Percentiles rank a stretch among this genome's conserved stretches.
Evolutionary conservation across 1,140 invertebrate species (phyloP).

Genomic region (Nasonia longicornis): DNA sequence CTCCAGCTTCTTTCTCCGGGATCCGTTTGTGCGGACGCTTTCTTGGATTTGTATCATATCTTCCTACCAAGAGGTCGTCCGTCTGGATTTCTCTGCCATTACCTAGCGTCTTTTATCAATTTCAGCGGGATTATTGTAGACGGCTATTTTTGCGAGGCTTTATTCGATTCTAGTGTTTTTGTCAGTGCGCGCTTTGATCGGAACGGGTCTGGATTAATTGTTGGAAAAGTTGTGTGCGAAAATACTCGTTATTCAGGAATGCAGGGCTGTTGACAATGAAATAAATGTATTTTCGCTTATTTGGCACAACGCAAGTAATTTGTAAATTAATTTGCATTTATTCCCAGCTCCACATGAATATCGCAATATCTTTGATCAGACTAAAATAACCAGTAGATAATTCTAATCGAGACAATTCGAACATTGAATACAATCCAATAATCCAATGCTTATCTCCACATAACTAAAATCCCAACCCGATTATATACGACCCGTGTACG

Average conservation of each 20-base stretch:
- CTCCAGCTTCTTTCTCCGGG: background rate
- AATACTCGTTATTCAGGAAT: too few species aligned
- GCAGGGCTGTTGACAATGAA: too few species aligned
- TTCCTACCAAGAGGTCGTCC: background rate
- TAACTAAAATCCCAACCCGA: background rate
- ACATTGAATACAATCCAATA: background rate
- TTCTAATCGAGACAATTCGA: too few species aligned
- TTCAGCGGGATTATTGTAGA: background rate
- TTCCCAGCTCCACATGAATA: too few species aligned
- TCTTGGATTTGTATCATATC: constrained; percentile 25
- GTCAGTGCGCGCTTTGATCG: too few species aligned
- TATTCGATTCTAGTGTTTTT: background rate
- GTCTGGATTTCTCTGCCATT: background rate
- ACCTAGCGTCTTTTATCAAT: background rate
- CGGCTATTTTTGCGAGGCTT: background rate
- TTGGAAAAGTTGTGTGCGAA: too few species aligned
- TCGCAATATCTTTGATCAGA: too few species aligned
- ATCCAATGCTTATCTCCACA: background rate
- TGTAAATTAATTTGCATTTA: too few species aligned
- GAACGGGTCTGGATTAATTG: too few species aligned
- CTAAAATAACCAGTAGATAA: too few species aligned
- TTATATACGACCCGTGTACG: background rate
- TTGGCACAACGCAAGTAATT: too few species aligned
- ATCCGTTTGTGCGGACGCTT: constrained; percentile 13
- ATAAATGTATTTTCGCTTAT: too few species aligned